Evolutionary conservation across 2,797 vertebrate genomes (phyloP), one percentile per base, ranked within the genome.

Genomic region (Limnodromus scolopaceus): DNA sequence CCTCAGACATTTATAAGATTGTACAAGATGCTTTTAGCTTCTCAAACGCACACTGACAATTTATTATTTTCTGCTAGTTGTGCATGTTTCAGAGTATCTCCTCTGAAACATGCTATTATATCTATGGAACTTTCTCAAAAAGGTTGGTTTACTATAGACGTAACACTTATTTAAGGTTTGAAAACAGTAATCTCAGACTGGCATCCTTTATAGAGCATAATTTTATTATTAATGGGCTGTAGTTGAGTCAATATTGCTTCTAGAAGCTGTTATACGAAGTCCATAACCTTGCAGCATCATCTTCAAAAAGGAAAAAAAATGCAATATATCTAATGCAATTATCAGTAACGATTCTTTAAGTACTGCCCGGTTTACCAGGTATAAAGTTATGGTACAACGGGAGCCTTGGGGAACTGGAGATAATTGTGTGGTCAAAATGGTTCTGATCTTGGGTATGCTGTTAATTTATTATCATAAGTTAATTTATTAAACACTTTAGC

Each of bases 401-500:
- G 9, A 94, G n/a, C 91, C 63, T 86, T 75, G 25, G 71, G 91
- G 58, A 92, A 68, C 66, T 60, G 17, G 19, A 93, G 61, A 83
- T 93, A 97, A 94, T 89, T 90, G 25, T 71, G 57, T 81, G 92
- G 77, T 93, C 87, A 90, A 92, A 96, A 89, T 28, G 51, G 16
- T 93, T 96, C 61, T 92, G 70, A 95, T 96, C 60, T 89, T 89
- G 34, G 57, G 63, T 72, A 96, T 96, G 72, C 49, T 90, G 25
- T 64, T 96, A 80, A 94, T 88, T 94, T 92, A 87, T 93, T 95
- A 77, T 84, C 51, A 86, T 76, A 87, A 51, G 48, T 91, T 83
- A 86, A 93, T 89, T 93, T 75, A 84, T 95, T 92, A 90, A 95
- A 55, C 87, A 75, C 22, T 91, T 94, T 28, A 43, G 36, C 57